phyloP scores from a whole-genome alignment of 2,888 invertebrate genomes.

The Rotaria socialis region DNA sequence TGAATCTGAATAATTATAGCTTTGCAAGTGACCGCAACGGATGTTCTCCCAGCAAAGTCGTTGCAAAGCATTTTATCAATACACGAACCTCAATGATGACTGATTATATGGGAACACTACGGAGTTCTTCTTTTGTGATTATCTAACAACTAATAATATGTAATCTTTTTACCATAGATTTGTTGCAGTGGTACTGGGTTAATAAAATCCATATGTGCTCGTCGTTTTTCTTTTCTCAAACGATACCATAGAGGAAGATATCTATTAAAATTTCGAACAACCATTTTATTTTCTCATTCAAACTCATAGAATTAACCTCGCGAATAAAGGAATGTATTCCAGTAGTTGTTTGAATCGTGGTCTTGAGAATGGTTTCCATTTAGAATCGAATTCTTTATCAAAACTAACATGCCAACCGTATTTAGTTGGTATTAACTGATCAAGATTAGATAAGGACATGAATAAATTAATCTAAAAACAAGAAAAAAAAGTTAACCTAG shows the following conservation, averaged over 20 bases:
- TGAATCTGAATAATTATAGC: no score
- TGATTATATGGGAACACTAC: no score
- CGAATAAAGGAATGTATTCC: not conserved
- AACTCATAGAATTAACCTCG: not conserved
- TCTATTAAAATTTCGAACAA: not conserved
- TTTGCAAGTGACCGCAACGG: no score
- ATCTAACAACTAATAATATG: no score
- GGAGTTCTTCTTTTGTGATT: no score
- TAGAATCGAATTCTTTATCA: conserved; percentile 9
- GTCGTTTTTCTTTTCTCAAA: conserved; percentile 12
- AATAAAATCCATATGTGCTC: conserved; percentile 43
- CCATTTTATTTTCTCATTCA: not conserved
- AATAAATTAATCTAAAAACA: not conserved
- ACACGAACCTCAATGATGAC: no score
- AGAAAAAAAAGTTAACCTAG: not conserved
- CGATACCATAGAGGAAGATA: not conserved
- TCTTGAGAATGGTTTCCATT: conserved; percentile 13
- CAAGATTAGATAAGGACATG: not conserved
- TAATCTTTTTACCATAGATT: conserved; percentile 37
- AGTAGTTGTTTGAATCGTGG: not conserved
- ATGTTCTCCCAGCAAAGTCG: no score
- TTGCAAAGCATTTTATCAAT: no score
- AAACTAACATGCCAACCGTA: conserved; percentile 12
- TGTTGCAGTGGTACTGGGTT: conserved; percentile 40
- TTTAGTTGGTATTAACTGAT: not conserved